These are phyloP conservation scores for Paralichthys olivaceus DNA, from an alignment of 2,113 vertebrate species.

Conservation along the genomic window DNA sequence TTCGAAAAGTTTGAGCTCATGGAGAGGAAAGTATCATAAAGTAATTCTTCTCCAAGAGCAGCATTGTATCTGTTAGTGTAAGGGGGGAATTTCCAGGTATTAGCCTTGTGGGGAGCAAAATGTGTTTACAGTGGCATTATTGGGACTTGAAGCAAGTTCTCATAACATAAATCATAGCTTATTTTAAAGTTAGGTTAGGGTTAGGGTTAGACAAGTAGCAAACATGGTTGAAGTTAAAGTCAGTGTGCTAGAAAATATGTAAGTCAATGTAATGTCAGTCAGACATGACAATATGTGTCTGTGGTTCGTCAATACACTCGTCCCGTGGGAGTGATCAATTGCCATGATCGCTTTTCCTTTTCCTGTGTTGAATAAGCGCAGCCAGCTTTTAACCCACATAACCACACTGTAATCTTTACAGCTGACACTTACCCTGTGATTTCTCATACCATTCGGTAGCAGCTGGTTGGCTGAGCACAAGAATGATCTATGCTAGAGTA, in stretches of 20 bases:
- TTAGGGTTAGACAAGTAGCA: too few species aligned
- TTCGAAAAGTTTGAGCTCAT: constrained; percentile 27
- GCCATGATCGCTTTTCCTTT: constrained; percentile 11
- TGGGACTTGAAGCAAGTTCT: too few species aligned
- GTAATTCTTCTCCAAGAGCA: neutral
- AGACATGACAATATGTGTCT: too few species aligned
- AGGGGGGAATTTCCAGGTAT: neutral
- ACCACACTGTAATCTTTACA: neutral
- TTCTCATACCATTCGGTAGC: constrained; percentile 2
- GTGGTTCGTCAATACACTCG: constrained; percentile 14
- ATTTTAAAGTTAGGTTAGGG: too few species aligned
- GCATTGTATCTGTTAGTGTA: neutral
- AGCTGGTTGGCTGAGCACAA: neutral
- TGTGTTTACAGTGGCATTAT: too few species aligned
- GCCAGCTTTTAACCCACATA: constrained; percentile 55
- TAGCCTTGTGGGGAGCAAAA: too few species aligned
- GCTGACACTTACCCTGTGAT: constrained; percentile 9
- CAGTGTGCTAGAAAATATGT: too few species aligned
- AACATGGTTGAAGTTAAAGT: too few species aligned
- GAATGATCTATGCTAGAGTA: neutral
- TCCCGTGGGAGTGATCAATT: constrained; percentile 47
- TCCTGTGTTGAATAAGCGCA: constrained; percentile 23
- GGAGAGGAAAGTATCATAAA: neutral
- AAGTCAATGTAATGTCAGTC: too few species aligned
- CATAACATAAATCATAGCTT: too few species aligned